Conservation (phyloP, 2,797 vertebrate species). For the Dipus sagitta region DNA sequence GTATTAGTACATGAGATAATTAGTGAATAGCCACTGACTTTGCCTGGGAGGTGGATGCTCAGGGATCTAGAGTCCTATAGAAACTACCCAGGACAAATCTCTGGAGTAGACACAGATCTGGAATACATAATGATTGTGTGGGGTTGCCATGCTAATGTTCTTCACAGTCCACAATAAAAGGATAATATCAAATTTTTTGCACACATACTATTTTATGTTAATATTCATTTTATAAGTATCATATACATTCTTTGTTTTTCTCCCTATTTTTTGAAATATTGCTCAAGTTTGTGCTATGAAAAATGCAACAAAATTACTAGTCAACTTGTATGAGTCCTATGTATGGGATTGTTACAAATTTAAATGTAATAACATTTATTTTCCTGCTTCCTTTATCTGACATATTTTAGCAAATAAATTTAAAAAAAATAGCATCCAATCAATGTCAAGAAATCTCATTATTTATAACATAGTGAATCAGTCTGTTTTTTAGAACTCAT, state of each 20-base stretch:
- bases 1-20: background rate
- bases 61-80: background rate
- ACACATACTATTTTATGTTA: background rate
- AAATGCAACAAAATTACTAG: background rate
- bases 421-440: background rate
- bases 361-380: background rate
- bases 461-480: background rate
- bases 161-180: background rate
- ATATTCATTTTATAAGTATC: background rate
- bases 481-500: background rate
- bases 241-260: background rate
- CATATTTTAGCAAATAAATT: conserved; percentile 51
- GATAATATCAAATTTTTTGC: background rate
- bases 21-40: background rate
- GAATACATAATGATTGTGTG: background rate
- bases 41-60: background rate
- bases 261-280: background rate
- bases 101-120: background rate
- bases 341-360: background rate
- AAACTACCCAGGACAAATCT: background rate
- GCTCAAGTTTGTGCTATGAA: background rate
- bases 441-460: background rate
- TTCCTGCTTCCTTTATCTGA: conserved; percentile 26
- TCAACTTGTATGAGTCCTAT: background rate
- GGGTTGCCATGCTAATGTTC: background rate